Base-by-base conservation (phyloP, 2,888 invertebrate species). In the Bruchidius siliquastri region DNA sequence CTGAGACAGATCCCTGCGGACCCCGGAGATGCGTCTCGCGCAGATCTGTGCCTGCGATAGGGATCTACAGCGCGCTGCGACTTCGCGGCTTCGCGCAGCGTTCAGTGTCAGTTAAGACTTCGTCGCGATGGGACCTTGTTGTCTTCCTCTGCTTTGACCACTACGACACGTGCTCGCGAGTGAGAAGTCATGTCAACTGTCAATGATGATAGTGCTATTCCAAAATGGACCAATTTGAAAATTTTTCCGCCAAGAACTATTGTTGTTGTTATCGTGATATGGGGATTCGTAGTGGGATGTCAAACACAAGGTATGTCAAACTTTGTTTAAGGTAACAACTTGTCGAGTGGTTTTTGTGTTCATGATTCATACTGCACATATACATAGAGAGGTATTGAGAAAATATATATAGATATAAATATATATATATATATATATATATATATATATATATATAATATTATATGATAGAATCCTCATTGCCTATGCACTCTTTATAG, bases 101-200 rank as follows among this genome's bases (percentile, higher is more conserved):
- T n/a, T 75, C 74, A 79, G 79, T 79, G 72, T 67, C 74, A 71
- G 70, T 66, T 74, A 72, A 77, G 71, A 71, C 69, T 49, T 70
- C 73, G 74, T 73, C 74, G 77, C 72, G 75, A 78, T 78, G 79
- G 76, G 76, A 74, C 72, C 74, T 72, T 76, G 69, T 69, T 71
- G 73, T 70, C 75, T 70, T 21, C 22, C 21, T 71, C 68, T 69
- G 76, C 73, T 68, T 74, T 76, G 73, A 75, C 75, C 74, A 74
- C 69, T 70, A 69, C 22, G 73, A 72, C 80, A 80, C 80, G 80
- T 80, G 80, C 75, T 74, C 70, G 68, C 72, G 75, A 72, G 10
- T 18, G 68, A 68, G 10, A 67, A 70, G 26, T 18, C 49, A 49
- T 49, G 49, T 18, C 49, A 18, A 49, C 49, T 49, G 49, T 49